Evolutionary conservation across 2,888 invertebrate species (phyloP).

Genomic region (Hydrotaea cyrtoneurina): DNA sequence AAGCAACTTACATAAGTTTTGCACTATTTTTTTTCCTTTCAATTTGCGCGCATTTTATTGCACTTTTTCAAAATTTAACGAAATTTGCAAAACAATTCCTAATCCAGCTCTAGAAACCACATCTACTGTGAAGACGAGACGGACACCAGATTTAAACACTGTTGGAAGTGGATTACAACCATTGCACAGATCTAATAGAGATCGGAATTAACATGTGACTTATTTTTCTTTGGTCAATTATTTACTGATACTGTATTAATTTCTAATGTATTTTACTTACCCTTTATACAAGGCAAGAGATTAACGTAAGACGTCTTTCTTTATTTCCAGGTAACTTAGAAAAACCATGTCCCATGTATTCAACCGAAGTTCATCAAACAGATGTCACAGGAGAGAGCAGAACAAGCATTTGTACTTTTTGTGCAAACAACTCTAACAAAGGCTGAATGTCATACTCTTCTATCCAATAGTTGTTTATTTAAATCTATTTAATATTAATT

Average conservation of each 20-base stretch:
- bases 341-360: constrained; percentile 72
- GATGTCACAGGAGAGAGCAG: constrained; percentile 62
- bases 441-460: constrained; percentile 5
- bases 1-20: constrained; percentile 67
- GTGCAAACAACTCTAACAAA: constrained; percentile 69
- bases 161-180: too few species aligned
- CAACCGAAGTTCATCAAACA: constrained; percentile 57
- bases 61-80: not conserved
- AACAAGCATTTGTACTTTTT: constrained; percentile 76
- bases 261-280: too few species aligned
- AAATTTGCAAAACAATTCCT: too few species aligned
- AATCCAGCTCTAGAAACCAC: too few species aligned
- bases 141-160: too few species aligned
- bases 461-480: not conserved
- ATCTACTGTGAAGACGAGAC: too few species aligned
- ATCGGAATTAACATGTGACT: too few species aligned
- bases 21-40: not conserved
- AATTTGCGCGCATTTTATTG: constrained; percentile 1
- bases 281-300: too few species aligned
- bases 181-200: too few species aligned
- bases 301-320: not conserved
- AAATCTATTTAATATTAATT: constrained; percentile 24
- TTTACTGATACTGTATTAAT: too few species aligned
- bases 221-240: too few species aligned
- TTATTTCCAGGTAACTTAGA: constrained; percentile 70